Evolutionary conservation across 1,140 invertebrate genomes (phyloP), one percentile per base, ranked within the genome.

Genomic region (Lasioglossum albipes): DNA sequence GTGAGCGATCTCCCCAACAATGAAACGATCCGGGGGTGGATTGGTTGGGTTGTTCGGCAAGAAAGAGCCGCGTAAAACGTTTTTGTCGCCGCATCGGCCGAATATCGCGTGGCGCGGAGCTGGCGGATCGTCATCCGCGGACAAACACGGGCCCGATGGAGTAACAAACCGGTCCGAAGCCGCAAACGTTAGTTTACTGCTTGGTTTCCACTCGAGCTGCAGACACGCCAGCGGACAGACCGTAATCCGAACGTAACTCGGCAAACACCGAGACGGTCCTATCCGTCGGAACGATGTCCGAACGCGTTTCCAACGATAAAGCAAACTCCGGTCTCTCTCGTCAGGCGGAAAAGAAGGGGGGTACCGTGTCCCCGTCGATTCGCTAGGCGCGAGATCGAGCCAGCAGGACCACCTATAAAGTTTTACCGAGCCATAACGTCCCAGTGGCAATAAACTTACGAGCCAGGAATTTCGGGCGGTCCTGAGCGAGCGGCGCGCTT

Each of bases 201-300:
- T 80, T 65, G 66, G 31, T 74, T 82, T 68, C 70, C 62, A 65
- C 65, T 67, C 52, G 69, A 82, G 72, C 65, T 68, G 70, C 57
- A 36, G 49, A 76, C 84, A 76, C 67, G 83, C 61, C 80, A 64
- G 61, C 70, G 70, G 62, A 71, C 84, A 74, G 81, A 82, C 74
- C 75, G 83, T 85, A 85, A 82, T 75, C 64, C 83, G 83, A 75
- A 66, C 41, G 83, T 84, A 85, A 77, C 83, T 84, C 84, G 74
- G 69, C 84, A 84, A 84, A 81, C 73, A 85, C 69, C 61, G 70
- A 70, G 77, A 85, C 75, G 54, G 52, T 54, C 52, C 64, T 36
- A 62, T 59, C 59, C 54, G 65, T 54, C n/a, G 72, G 69, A 81
- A 75, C 62, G 76, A 84, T 31, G 66, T 62, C 79, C 69, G 73